These are phyloP conservation scores for Nothobranchius kuhntae DNA, from an alignment of 2,113 vertebrate species.

Conservation along the genomic window DNA sequence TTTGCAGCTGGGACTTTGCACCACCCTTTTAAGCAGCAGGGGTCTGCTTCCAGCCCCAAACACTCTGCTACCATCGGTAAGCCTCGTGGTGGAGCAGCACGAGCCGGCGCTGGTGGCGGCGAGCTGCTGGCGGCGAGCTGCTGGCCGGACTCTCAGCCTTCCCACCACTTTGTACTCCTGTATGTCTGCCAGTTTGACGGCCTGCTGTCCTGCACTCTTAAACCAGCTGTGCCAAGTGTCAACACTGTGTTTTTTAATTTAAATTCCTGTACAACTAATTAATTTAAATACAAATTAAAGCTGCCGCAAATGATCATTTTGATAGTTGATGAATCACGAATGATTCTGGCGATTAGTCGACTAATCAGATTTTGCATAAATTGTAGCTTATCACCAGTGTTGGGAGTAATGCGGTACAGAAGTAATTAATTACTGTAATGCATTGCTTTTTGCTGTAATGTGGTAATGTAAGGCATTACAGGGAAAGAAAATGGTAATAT, in stretches of 20 bases:
- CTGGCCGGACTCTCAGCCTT: constrained; percentile 29
- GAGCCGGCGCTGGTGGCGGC: constrained; percentile 1
- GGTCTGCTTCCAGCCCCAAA: constrained; percentile 85
- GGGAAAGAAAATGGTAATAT: no score
- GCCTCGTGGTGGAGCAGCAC: constrained; percentile 52
- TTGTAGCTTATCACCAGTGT: no score
- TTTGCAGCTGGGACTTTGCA: constrained; percentile 84
- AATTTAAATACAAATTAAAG: no score
- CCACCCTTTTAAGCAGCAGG: constrained; percentile 85
- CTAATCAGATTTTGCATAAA: no score
- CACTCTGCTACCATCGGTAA: constrained; percentile 84
- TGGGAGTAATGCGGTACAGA: no score
- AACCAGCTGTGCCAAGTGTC: constrained; percentile 32
- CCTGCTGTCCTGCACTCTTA: constrained; percentile 44
- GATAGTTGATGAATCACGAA: no score
- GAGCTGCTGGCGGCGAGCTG: constrained; percentile 28
- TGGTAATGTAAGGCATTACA: no score
- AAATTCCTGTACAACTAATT: neutral
- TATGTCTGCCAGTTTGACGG: constrained; percentile 39
- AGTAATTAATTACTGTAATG: no score
- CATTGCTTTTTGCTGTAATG: no score
- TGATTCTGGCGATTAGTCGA: no score
- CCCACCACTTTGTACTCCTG: constrained; percentile 51
- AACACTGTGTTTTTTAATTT: constrained; percentile 11
- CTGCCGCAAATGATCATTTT: no score